Evolutionary conservation across 53 echinoderm and acorn worm genomes (phyloP).

Genomic region (Patiria pectinifera): DNA sequence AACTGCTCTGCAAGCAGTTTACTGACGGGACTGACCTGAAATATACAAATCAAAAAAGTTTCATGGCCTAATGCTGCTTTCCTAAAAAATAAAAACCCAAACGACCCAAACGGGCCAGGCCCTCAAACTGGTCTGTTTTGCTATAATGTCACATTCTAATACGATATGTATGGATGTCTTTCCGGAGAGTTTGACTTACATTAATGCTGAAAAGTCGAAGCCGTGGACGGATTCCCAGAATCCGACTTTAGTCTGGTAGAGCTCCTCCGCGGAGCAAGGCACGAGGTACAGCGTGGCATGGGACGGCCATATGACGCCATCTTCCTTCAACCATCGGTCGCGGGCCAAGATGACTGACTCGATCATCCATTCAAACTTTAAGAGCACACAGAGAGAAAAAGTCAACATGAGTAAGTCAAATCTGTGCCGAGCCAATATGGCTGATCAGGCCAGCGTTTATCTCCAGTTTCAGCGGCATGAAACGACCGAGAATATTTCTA

Average conservation of each 20-base stretch:
- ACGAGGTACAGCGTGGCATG: slow-evolving; percentile 72
- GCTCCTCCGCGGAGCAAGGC: slow-evolving; percentile 66
- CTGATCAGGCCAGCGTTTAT: too few species aligned
- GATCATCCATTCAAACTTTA: slow-evolving; percentile 90
- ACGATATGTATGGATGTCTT: too few species aligned
- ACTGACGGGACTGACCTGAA: too few species aligned
- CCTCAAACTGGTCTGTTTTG: too few species aligned
- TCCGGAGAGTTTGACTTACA: slow-evolving; percentile 53
- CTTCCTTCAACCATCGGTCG: slow-evolving; percentile 74
- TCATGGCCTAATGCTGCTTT: too few species aligned
- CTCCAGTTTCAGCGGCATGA: too few species aligned
- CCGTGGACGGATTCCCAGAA: slow-evolving; percentile 83
- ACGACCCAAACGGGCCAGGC: too few species aligned
- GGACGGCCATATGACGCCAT: slow-evolving; percentile 85
- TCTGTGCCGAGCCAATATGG: neutral
- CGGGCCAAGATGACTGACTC: slow-evolving; percentile 81
- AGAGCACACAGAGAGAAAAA: neutral
- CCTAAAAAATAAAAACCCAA: too few species aligned
- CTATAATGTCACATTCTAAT: too few species aligned
- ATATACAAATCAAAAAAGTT: too few species aligned
- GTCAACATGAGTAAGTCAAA: neutral
- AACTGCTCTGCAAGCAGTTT: too few species aligned
- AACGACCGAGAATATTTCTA: too few species aligned
- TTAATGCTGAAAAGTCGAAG: slow-evolving; percentile 77
- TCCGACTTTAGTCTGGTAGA: slow-evolving; percentile 59